Base-by-base conservation (phyloP, 2,888 invertebrate genomes). In the Acholoe squamosa region DNA sequence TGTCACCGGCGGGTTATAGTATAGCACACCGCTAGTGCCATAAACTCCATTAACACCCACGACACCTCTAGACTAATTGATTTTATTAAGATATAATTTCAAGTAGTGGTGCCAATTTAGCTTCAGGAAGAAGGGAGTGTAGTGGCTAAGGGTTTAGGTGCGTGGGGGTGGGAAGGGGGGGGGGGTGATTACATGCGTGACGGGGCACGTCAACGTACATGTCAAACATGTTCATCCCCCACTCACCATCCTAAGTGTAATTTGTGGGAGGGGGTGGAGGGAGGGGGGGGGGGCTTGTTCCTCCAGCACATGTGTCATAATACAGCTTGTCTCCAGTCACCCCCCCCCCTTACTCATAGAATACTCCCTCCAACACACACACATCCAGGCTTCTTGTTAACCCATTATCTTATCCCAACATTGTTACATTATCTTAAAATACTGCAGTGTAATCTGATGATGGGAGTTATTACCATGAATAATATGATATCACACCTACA, bases 41-140 rank as follows among this genome's bases (percentile, higher is more conserved):
- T 80, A 80, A 80, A 80, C 80, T 34, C 33, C 34, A 80, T 33
- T 80, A 80, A 80, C 80, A 43, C 80, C 43, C 16, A 10, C 76
- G 34, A 80, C 80, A 43, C 43, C 80, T 5, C 31, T 16, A 7
- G 33, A 16, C 80, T 80, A 80, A 80, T 80, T 33, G 80, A 80
- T 80, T 80, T 80, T 33, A 80, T 80, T 80, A 80, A 80, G 80
- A 43, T 80, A 34, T 80, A 80, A 80, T 80, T 80, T 80, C 80
- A n/a, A 43, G 80, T 80, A 33, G 80, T 34, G 80, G 43, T 33
- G 80, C 43, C 80, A 80, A 80, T 80, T 80, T 80, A 43, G 76
- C 25, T 80, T 19, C 28, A 25, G 22, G 61, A n/a, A 61, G 61
- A 12, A 7, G 61, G 22, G 61, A 25, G 14, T 61, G 61, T 61